Conservation (phyloP, 2,113 vertebrate species). For the Rattus rattus region DNA sequence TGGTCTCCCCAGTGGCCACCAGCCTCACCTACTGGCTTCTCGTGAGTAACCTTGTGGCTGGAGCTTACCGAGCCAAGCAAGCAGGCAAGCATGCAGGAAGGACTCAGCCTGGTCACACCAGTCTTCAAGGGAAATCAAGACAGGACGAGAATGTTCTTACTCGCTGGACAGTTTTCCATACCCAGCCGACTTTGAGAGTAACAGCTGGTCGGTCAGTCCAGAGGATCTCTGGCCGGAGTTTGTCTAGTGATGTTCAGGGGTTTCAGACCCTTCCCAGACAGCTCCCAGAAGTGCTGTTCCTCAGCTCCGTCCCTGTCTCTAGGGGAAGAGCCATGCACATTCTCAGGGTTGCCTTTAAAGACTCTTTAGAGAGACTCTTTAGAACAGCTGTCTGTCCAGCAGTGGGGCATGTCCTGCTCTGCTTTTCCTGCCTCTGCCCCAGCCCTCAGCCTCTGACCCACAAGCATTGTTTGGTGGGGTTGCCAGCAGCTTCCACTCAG, state of each 20-base stretch:
- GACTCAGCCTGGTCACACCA: not conserved
- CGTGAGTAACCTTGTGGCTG: not conserved
- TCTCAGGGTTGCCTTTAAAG: not conserved
- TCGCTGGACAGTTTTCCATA: not conserved
- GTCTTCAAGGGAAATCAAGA: not conserved
- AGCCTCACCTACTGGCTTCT: not conserved
- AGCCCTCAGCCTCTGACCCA: not conserved
- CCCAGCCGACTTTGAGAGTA: not conserved
- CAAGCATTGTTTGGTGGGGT: not conserved
- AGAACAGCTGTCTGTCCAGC: not conserved
- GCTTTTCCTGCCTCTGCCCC: not conserved
- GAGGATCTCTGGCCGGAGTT: constrained; percentile 27
- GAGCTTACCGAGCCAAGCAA: not conserved
- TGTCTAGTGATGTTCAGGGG: not conserved
- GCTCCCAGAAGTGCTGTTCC: not conserved
- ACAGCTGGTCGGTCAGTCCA: not conserved
- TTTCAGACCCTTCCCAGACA: not conserved
- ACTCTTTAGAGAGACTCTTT: not conserved
- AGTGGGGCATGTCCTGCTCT: not conserved
- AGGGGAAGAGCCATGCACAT: not conserved
- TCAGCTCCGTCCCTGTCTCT: not conserved
- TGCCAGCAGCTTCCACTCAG: not conserved
- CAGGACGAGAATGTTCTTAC: not conserved
- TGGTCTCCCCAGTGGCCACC: not conserved
- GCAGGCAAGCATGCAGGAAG: not conserved